Conservation (phyloP, 2,797 vertebrate species). For the Arctocebus calabarensis region DNA sequence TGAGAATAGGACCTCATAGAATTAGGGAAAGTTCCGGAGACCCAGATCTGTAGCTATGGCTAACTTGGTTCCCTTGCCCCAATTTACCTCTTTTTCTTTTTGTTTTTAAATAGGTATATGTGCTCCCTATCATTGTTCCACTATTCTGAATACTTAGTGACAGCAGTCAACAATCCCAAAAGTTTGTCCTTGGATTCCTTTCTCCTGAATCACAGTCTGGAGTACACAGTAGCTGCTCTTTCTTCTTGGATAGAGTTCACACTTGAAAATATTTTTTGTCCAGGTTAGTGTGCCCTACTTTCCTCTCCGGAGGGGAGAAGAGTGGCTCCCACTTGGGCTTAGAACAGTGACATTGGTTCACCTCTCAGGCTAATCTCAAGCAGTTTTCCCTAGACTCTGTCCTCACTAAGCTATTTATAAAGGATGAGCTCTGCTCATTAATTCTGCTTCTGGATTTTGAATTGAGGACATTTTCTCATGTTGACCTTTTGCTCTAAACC, state of each 20-base stretch:
- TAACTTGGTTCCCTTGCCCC: background rate
- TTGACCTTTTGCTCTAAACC: constrained; percentile 7
- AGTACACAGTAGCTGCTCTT: constrained; percentile 95
- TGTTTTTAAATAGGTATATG: constrained; percentile 92
- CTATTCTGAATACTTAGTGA: constrained; percentile 98
- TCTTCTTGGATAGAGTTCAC: constrained; percentile 99
- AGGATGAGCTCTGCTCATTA: background rate
- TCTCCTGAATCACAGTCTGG: constrained; percentile 97
- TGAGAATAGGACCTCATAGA: background rate
- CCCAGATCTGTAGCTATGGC: background rate
- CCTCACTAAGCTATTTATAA: constrained; percentile 71
- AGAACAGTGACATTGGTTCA: background rate
- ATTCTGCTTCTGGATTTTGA: background rate
- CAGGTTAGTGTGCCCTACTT: constrained; percentile 90
- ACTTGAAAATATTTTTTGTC: constrained; percentile 93
- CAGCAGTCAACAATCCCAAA: constrained; percentile 96
- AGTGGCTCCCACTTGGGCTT: background rate
- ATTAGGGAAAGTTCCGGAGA: background rate
- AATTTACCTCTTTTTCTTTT: background rate
- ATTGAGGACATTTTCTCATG: background rate
- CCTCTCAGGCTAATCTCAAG: constrained; percentile 38
- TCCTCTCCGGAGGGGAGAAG: constrained; percentile 50
- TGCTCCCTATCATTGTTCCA: constrained; percentile 98
- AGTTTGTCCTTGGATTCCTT: constrained; percentile 98
- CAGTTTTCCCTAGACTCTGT: background rate